These are phyloP conservation scores for Lithophane semibrunnea DNA, from an alignment of 2,888 invertebrate genomes.

Conservation along the genomic window DNA sequence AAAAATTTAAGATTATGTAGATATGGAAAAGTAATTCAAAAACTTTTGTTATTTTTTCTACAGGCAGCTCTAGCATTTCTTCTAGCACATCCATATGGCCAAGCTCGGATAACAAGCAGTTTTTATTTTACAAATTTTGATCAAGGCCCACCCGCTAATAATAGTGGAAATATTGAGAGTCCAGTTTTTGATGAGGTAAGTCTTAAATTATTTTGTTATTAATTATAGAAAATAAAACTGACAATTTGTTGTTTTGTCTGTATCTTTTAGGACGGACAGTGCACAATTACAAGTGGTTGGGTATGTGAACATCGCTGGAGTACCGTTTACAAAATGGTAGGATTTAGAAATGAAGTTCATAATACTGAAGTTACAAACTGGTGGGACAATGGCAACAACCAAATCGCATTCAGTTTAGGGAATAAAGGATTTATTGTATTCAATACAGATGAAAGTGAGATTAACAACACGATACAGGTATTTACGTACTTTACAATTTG, in stretches of 20 bases:
- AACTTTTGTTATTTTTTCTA: neutral
- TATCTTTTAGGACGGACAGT: constrained; percentile 11
- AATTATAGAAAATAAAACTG: neutral
- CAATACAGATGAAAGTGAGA: constrained; percentile 89
- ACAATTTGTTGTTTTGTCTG: neutral
- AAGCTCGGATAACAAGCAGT: constrained; percentile 95
- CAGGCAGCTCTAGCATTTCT: constrained; percentile 94
- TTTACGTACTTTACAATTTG: neutral
- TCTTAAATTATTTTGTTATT: neutral
- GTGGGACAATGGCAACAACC: constrained; percentile 92
- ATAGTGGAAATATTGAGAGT: constrained; percentile 89
- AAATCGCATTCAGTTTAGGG: constrained; percentile 92
- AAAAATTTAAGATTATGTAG: neutral
- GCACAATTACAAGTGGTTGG: constrained; percentile 4
- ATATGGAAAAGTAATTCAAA: neutral
- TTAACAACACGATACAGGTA: constrained; percentile 12
- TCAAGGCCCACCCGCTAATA: constrained; percentile 92
- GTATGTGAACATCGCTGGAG: constrained; percentile 95
- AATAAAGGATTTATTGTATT: constrained; percentile 93
- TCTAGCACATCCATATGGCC: constrained; percentile 95
- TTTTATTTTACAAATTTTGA: constrained; percentile 91
- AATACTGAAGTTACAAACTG: constrained; percentile 91
- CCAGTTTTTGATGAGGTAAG: constrained; percentile 90
- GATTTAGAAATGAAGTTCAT: constrained; percentile 78
- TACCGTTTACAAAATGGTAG: constrained; percentile 94